Evolutionary conservation across 1,140 invertebrate species (phyloP).

Genomic region (Drosophila dunni): DNA sequence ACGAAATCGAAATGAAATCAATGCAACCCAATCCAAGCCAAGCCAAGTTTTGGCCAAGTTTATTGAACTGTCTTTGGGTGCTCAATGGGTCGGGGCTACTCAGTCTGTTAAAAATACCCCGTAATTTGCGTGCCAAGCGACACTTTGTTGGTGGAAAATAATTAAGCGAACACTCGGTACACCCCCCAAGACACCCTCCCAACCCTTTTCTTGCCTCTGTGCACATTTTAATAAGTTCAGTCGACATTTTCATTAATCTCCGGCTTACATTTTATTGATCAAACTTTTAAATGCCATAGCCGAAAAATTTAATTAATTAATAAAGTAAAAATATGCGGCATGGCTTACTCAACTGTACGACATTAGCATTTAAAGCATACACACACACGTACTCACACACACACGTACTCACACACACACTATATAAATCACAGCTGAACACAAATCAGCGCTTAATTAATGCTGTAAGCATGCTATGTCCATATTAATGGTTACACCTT

Average conservation of each 20-base stretch:
- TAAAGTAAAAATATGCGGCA: constrained; percentile 52
- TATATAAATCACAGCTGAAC: constrained; percentile 10
- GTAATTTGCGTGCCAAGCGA: constrained; percentile 70
- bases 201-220: background rate
- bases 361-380: constrained; percentile 39
- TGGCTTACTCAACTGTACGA: constrained; percentile 12
- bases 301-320: constrained; percentile 72
- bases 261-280: constrained; percentile 67
- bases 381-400: constrained; percentile 2
- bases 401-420: constrained; percentile 31
- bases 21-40: constrained; percentile 16
- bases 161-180: constrained; percentile 59
- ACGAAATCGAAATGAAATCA: constrained; percentile 63
- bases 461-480: constrained; percentile 27
- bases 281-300: constrained; percentile 69
- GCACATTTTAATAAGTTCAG: constrained; percentile 14
- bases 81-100: constrained; percentile 19
- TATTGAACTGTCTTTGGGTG: constrained; percentile 69
- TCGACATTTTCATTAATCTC: constrained; percentile 65
- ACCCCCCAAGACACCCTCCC: constrained; percentile 17
- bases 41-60: constrained; percentile 42
- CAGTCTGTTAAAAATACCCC: constrained; percentile 1
- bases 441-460: constrained; percentile 45
- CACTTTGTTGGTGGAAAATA: constrained; percentile 67
- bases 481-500: constrained; percentile 58